These are phyloP conservation scores for Narcine bancroftii DNA, from an alignment of 2,113 vertebrate genomes.

Conservation along the genomic window DNA sequence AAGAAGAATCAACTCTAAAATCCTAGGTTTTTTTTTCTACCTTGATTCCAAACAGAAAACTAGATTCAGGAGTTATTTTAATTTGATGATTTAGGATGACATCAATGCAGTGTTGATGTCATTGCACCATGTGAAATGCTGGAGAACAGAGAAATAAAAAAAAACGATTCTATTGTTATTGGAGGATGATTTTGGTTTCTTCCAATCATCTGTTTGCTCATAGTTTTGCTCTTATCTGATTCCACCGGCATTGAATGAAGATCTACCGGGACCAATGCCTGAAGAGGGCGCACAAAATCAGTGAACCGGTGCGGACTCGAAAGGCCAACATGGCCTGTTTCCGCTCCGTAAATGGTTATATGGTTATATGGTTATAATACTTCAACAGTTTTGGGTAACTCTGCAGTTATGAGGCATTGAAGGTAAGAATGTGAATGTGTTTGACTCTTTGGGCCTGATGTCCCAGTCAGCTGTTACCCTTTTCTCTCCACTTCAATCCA, in stretches of 20 bases:
- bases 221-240: too few relatives aligned
- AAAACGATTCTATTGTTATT: background rate
- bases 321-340: too few relatives aligned
- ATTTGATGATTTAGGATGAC: background rate
- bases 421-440: background rate
- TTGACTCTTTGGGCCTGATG: background rate
- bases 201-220: too few relatives aligned
- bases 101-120: background rate
- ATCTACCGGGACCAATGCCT: too few relatives aligned
- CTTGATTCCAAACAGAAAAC: slow-evolving; percentile 39
- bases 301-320: too few relatives aligned
- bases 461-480: too few relatives aligned
- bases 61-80: background rate
- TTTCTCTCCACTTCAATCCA: too few relatives aligned
- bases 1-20: background rate
- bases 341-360: too few relatives aligned
- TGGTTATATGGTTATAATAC: too few relatives aligned
- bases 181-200: background rate
- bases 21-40: slow-evolving; percentile 40
- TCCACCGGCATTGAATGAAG: too few relatives aligned
- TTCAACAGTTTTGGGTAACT: too few relatives aligned
- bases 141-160: background rate
- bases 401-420: background rate
- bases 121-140: background rate
- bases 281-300: too few relatives aligned